These are phyloP conservation scores for Cephus rjabovi DNA, from an alignment of 2,888 invertebrate species.

Conservation along the genomic window DNA sequence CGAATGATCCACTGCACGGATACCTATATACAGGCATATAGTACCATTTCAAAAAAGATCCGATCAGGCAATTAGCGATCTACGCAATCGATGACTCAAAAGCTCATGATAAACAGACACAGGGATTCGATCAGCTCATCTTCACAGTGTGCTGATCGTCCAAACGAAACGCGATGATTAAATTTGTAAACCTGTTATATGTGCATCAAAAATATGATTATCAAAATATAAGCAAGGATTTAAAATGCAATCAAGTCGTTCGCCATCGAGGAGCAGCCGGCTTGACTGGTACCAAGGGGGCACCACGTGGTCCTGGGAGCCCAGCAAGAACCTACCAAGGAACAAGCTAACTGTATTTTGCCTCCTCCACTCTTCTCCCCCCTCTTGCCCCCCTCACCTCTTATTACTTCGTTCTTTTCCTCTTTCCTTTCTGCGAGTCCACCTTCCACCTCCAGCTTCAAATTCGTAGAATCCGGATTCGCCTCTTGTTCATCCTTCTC, in stretches of 20 bases:
- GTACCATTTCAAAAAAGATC: too few relatives aligned
- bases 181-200: neutral
- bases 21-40: neutral
- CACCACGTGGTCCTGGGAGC: neutral
- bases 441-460: neutral
- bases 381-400: conserved; percentile 7
- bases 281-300: conserved; percentile 4
- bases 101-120: neutral
- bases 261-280: neutral
- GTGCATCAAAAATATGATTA: neutral
- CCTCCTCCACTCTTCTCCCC: conserved; percentile 40
- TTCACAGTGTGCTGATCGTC: neutral
- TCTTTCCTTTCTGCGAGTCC: conserved; percentile 18
- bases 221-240: neutral
- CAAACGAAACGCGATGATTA: neutral
- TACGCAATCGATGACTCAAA: neutral
- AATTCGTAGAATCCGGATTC: conserved; percentile 13
- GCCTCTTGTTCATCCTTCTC: conserved; percentile 14
- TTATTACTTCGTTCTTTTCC: conserved; percentile 8
- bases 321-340: conserved; percentile 39
- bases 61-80: too few relatives aligned
- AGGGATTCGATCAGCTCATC: neutral
- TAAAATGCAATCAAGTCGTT: neutral
- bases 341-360: conserved; percentile 45
- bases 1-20: neutral